Evolutionary conservation across 2,113 vertebrate genomes (phyloP), one percentile per base, ranked within the genome.

Genomic region (Catharus fuscescens): DNA sequence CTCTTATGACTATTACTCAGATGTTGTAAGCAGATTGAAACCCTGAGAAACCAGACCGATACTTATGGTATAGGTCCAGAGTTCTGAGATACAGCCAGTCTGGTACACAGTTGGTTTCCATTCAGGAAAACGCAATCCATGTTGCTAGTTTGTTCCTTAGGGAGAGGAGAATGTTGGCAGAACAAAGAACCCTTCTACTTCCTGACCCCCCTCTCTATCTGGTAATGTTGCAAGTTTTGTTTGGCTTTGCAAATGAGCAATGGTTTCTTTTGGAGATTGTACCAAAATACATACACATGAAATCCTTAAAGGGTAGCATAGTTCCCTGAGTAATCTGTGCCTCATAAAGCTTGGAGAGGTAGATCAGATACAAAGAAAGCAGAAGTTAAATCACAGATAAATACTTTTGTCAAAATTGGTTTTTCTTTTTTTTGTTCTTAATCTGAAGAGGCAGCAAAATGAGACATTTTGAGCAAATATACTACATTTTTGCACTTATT

Each of bases 191-290:
- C 3, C 10, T 1, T 7, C 45, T 78, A 25, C 23, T 67, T 71
- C 45, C 44, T 60, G 6, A 8, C 32, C 19, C 23, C 23, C 8
- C 32, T 36, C 20, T 13, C 64, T 18, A 18, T 59, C 48, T 65
- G 14, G 23, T 48, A 81, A 50, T 54, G 11, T 52, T 81, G 31
- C 45, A 54, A 52, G n/a, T 64, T 80, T 78, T 92, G 47, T 94
- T 90, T 95, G 53, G 15, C 34, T 89, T 69, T 59, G 57, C 18
- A 34, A 47, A 45, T 32, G 32, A 88, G 60, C 65, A 24, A 18
- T 59, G 34, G 71, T 96, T 96, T 95, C 74, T 88, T 23, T 60
- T 89, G 74, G 29, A 83, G 77, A 76, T 93, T 91, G 81, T 76
- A 81, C 45, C 38, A 57, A 70, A 80, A 70, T 80, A 90, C 78